phyloP scores from a whole-genome alignment of 2,888 invertebrate species.

The Stomorhina lunata region DNA sequence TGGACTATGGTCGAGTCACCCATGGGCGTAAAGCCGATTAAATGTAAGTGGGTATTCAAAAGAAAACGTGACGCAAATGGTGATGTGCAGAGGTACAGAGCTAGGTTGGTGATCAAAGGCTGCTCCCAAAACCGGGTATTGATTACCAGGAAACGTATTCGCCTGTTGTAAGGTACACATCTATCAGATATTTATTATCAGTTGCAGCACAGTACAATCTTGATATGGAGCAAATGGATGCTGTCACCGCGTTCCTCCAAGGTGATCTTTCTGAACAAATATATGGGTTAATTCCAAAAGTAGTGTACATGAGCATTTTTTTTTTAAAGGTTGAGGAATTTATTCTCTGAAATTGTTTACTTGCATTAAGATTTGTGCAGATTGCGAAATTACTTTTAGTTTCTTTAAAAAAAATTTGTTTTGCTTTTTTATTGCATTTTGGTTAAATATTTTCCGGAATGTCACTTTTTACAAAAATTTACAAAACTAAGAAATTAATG shows the following conservation, averaged over 20 bases:
- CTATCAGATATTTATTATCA: background rate
- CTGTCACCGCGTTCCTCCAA: conserved; percentile 62
- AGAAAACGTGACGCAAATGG: background rate
- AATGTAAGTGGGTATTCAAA: conserved; percentile 15
- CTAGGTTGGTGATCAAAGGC: conserved; percentile 50
- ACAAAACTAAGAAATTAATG: no score
- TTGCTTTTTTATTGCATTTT: no score
- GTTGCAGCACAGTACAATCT: conserved; percentile 26
- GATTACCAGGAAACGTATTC: conserved; percentile 63
- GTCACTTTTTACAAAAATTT: no score
- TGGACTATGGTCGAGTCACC: conserved; percentile 3
- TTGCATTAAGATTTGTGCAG: no score
- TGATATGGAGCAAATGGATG: conserved; percentile 58
- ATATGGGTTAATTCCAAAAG: no score
- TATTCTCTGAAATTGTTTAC: no score
- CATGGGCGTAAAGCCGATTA: background rate
- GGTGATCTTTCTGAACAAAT: conserved; percentile 39
- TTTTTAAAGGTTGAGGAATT: no score
- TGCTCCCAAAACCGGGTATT: conserved; percentile 33
- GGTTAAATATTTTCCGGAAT: no score
- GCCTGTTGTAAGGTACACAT: conserved; percentile 52
- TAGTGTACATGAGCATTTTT: no score
- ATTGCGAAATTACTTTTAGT: no score
- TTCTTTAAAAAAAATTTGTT: no score
- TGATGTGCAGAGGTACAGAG: background rate